phyloP scores from a whole-genome alignment of 2,797 vertebrate genomes.

The Hydrolagus colliei region DNA sequence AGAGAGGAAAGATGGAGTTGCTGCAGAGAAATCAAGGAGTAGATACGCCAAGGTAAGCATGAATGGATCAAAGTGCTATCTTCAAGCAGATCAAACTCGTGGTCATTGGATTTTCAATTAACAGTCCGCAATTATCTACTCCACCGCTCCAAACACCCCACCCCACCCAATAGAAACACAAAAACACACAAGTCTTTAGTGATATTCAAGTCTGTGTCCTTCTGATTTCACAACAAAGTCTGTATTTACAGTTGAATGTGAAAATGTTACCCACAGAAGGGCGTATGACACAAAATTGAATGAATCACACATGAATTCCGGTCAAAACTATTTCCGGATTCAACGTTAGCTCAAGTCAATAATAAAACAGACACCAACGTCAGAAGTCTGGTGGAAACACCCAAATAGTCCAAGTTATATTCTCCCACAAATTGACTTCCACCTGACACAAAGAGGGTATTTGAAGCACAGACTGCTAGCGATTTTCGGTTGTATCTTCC shows the following conservation, averaged over 20 bases:
- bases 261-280: background rate
- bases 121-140: background rate
- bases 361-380: background rate
- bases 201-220: too few relatives aligned
- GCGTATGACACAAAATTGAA: background rate
- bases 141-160: background rate
- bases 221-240: background rate
- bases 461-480: too few relatives aligned
- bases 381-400: background rate
- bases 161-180: too few relatives aligned
- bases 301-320: background rate
- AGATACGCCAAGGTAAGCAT: background rate
- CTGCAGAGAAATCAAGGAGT: background rate
- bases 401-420: background rate
- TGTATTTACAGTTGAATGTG: background rate
- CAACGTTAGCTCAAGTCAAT: background rate
- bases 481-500: too few relatives aligned
- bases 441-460: too few relatives aligned
- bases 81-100: background rate
- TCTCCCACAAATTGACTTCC: too few relatives aligned
- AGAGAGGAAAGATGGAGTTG: background rate
- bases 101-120: background rate
- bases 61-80: background rate
- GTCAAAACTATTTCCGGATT: background rate
- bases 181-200: too few relatives aligned